These are phyloP conservation scores for Ormyrus rosae DNA, from an alignment of 2,888 invertebrate species.

Conservation along the genomic window DNA sequence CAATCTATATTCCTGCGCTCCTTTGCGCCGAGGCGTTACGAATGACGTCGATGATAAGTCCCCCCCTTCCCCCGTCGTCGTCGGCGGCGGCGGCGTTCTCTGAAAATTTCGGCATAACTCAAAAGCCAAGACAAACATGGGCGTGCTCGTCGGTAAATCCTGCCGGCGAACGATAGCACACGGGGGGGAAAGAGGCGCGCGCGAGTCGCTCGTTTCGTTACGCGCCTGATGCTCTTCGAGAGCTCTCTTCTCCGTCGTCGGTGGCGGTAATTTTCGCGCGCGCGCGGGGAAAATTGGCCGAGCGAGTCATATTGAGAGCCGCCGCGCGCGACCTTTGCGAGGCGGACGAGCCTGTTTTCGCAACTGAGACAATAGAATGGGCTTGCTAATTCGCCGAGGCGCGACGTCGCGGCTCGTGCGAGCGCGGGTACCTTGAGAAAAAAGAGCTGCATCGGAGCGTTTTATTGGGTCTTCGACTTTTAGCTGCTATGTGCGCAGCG, in stretches of 20 bases:
- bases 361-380: conserved; percentile 37
- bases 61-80: conserved; percentile 30
- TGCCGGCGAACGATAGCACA: conserved; percentile 37
- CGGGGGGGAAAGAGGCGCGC: conserved; percentile 56
- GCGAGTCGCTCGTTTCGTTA: not conserved
- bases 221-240: too few relatives aligned
- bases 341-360: not conserved
- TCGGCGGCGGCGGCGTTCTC: conserved; percentile 64
- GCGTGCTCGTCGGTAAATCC: conserved; percentile 73
- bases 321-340: not conserved
- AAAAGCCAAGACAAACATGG: conserved; percentile 75
- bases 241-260: not conserved
- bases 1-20: conserved; percentile 68
- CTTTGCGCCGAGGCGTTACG: conserved; percentile 61
- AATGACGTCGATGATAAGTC: conserved; percentile 63
- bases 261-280: not conserved
- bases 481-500: not conserved
- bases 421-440: conserved; percentile 10
- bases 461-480: conserved; percentile 4
- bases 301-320: conserved; percentile 15
- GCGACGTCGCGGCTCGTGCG: too few relatives aligned
- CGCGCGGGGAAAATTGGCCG: conserved; percentile 7
- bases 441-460: conserved; percentile 17
- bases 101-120: conserved; percentile 74
- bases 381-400: conserved; percentile 19